Percentiles rank a stretch among this genome's conserved stretches.
These are phyloP conservation scores for Drosophila biarmipes DNA, from an alignment of 1,140 invertebrate genomes.

Conservation along the genomic window DNA sequence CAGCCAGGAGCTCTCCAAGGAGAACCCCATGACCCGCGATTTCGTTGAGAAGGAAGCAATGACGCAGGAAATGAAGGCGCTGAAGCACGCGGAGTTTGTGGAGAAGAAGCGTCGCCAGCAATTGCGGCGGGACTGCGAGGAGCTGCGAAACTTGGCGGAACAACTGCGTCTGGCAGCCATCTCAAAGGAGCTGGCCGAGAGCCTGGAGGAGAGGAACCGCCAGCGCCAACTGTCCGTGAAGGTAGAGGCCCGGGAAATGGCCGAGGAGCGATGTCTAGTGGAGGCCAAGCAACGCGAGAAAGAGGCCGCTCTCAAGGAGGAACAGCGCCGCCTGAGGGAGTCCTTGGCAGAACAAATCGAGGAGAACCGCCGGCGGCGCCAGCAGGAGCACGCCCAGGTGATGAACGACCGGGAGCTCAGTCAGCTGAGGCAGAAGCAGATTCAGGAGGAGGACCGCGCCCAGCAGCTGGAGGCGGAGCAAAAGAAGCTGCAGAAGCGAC, in stretches of 20 bases:
- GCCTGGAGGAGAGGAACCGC: conserved; percentile 11
- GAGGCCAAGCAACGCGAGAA: conserved; percentile 16
- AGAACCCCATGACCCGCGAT: conserved; percentile 18
- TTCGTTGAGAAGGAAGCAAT: conserved; percentile 16
- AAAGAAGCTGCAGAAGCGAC: conserved; percentile 35
- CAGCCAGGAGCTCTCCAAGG: conserved; percentile 17
- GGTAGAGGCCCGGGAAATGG: conserved; percentile 27
- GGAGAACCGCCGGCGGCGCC: conserved; percentile 22
- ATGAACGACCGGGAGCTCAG: conserved; percentile 47
- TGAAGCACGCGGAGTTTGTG: conserved; percentile 52
- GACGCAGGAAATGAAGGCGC: conserved; percentile 44
- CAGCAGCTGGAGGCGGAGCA: conserved; percentile 19
- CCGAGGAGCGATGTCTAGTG: conserved; percentile 19
- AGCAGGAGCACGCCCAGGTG: conserved; percentile 25
- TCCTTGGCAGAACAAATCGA: conserved; percentile 43
- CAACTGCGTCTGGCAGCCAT: conserved; percentile 62
- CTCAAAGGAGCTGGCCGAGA: conserved; percentile 58
- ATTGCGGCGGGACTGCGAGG: conserved; percentile 52
- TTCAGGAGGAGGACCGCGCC: conserved; percentile 47
- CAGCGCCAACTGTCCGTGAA: conserved; percentile 16
- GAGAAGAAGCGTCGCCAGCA: conserved; percentile 59
- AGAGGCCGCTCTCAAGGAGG: conserved; percentile 34
- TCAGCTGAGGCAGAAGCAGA: conserved; percentile 42
- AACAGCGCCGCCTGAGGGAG: conserved; percentile 34
- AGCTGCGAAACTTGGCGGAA: conserved; percentile 51